These are phyloP conservation scores for Trichoplusia ni DNA, from an alignment of 1,140 invertebrate species.

Conservation along the genomic window DNA sequence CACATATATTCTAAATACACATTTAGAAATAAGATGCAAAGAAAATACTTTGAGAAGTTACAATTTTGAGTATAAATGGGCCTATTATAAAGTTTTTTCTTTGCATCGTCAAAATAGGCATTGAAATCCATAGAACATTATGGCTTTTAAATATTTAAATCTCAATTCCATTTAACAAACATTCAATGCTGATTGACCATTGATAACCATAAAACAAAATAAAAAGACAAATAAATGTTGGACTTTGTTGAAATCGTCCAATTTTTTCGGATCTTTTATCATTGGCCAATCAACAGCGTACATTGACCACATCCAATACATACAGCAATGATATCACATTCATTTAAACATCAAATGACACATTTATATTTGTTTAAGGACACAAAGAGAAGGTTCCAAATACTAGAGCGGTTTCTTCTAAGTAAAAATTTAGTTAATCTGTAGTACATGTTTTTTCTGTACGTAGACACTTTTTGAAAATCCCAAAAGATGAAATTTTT, in stretches of 20 bases:
- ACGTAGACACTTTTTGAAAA: no score
- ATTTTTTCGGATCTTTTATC: no score
- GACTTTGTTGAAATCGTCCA: no score
- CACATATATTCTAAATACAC: not conserved
- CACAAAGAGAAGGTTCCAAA: no score
- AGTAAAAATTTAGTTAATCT: no score
- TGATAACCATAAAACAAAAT: not conserved
- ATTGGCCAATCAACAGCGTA: slow-evolving; percentile 9
- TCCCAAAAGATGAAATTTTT: no score
- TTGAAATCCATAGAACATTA: not conserved
- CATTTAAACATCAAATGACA: not conserved
- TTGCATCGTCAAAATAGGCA: not conserved
- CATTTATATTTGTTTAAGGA: no score
- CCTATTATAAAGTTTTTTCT: not conserved
- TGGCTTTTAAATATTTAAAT: slow-evolving; percentile 1
- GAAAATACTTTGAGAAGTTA: not conserved
- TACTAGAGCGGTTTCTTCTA: no score
- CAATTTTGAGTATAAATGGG: not conserved
- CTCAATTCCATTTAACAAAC: not conserved
- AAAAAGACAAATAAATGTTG: no score
- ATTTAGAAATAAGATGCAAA: not conserved
- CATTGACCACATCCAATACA: slow-evolving; percentile 34
- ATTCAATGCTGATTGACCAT: slow-evolving; percentile 1
- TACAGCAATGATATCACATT: slow-evolving; percentile 3
- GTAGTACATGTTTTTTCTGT: no score